Conservation (phyloP, 1,140 invertebrate genomes). For the Samia ricini region DNA sequence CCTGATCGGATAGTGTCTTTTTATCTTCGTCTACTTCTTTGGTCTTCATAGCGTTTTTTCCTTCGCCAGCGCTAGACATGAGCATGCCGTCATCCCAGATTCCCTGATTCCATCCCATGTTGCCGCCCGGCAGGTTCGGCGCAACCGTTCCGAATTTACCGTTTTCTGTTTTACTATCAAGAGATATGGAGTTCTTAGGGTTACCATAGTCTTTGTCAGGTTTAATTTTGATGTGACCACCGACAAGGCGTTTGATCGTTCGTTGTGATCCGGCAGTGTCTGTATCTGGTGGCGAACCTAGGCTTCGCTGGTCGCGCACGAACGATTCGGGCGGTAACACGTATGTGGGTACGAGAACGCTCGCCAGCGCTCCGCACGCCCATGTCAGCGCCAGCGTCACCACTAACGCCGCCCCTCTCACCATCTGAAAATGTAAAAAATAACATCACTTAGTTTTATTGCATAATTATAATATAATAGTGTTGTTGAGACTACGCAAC, state of each 20-base stretch:
- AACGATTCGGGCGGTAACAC: constrained; percentile 75
- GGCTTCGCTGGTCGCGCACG: constrained; percentile 71
- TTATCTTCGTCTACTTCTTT: constrained; percentile 84
- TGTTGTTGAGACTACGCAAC: constrained; percentile 25
- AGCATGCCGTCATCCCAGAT: constrained; percentile 83
- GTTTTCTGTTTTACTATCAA: constrained; percentile 53
- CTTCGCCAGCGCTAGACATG: constrained; percentile 82
- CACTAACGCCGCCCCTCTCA: constrained; percentile 73
- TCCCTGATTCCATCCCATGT: constrained; percentile 76
- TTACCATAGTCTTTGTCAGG: constrained; percentile 59
- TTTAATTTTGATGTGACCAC: constrained; percentile 79
- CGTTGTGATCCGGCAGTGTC: constrained; percentile 66
- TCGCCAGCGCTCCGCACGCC: constrained; percentile 51
- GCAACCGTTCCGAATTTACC: constrained; percentile 71
- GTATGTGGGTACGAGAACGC: constrained; percentile 75
- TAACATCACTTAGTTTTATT: constrained; percentile 54
- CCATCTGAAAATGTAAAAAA: constrained; percentile 73
- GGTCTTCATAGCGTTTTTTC: constrained; percentile 76
- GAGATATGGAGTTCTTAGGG: constrained; percentile 65
- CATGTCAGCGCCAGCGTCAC: constrained; percentile 68
- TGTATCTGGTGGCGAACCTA: constrained; percentile 44
- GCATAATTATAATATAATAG: constrained; percentile 26
- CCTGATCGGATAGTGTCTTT: constrained; percentile 90
- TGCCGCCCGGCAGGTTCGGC: constrained; percentile 69
- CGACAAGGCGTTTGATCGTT: constrained; percentile 79